Conservation (phyloP, 2,113 vertebrate genomes). For the Anarrhichthys ocellatus region DNA sequence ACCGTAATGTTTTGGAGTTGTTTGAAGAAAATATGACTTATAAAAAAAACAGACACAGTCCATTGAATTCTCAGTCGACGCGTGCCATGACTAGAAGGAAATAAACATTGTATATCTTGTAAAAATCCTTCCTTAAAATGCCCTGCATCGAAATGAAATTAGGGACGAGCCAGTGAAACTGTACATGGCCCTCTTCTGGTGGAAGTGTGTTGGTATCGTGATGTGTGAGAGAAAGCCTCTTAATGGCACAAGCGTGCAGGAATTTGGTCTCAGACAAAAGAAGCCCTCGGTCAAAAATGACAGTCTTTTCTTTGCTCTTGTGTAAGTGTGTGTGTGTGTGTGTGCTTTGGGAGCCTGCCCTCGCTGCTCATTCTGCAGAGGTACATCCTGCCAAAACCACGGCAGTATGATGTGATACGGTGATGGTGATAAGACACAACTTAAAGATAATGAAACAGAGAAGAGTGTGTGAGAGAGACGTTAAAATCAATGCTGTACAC, state of each 20-base stretch:
- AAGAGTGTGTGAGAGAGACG: not conserved
- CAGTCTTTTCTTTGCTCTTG: constrained; percentile 48
- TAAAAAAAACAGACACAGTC: constrained; percentile 12
- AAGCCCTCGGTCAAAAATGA: constrained; percentile 49
- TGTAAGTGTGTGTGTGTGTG: not conserved
- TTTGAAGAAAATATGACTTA: not conserved
- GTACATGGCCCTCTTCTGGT: constrained; percentile 44
- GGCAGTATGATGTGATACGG: not conserved
- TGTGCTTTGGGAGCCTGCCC: constrained; percentile 1
- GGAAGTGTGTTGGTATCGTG: not conserved
- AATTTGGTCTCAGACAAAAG: constrained; percentile 63
- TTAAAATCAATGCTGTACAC: not conserved
- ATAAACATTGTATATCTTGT: not conserved
- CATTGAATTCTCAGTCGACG: not conserved
- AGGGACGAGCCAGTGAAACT: not conserved
- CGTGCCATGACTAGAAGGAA: not conserved
- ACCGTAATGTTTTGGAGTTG: not conserved
- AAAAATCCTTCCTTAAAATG: constrained; percentile 9
- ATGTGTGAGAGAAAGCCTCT: constrained; percentile 41
- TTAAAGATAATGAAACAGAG: not conserved
- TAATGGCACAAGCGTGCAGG: constrained; percentile 56
- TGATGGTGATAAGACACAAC: constrained; percentile 4
- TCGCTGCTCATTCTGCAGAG: constrained; percentile 27
- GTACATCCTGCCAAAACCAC: constrained; percentile 11
- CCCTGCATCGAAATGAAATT: not conserved